These are phyloP conservation scores for Myiotriccus ornatus DNA, from an alignment of 2,797 vertebrate genomes.

Conservation along the genomic window DNA sequence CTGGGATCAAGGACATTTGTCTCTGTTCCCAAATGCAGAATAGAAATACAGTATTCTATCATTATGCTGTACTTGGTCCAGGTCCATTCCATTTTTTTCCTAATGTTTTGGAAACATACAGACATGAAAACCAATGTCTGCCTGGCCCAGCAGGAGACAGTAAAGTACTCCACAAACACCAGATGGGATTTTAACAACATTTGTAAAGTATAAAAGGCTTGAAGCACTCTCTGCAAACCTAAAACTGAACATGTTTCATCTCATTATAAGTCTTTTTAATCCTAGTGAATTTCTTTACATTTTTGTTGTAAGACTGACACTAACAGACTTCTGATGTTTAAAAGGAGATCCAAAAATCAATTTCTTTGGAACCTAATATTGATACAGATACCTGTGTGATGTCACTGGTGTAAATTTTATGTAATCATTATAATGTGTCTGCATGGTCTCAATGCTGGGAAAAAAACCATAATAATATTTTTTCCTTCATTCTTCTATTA, in stretches of 20 bases:
- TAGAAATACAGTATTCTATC: slow-evolving; percentile 65
- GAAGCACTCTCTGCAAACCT: slow-evolving; percentile 46
- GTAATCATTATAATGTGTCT: neutral
- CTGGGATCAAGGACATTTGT: slow-evolving; percentile 63
- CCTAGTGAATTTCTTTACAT: slow-evolving; percentile 20
- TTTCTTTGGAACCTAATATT: neutral
- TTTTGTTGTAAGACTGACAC: slow-evolving; percentile 22
- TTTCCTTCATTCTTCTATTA: neutral
- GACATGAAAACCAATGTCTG: slow-evolving; percentile 72
- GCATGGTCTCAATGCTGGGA: neutral
- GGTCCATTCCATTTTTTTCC: slow-evolving; percentile 61
- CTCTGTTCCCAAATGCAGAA: slow-evolving; percentile 55
- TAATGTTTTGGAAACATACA: slow-evolving; percentile 73
- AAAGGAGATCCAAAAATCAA: slow-evolving; percentile 3
- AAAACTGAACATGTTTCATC: slow-evolving; percentile 62
- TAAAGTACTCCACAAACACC: slow-evolving; percentile 74
- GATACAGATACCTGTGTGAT: neutral
- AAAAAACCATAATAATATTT: neutral
- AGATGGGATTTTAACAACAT: slow-evolving; percentile 75
- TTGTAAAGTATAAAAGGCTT: slow-evolving; percentile 69
- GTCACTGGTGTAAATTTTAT: neutral
- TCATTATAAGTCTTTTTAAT: slow-evolving; percentile 54
- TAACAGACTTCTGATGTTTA: neutral
- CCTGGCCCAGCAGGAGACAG: slow-evolving; percentile 75
- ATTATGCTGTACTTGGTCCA: slow-evolving; percentile 63